Base-by-base conservation (phyloP, 2,797 vertebrate species). In the Synanceia verrucosa region DNA sequence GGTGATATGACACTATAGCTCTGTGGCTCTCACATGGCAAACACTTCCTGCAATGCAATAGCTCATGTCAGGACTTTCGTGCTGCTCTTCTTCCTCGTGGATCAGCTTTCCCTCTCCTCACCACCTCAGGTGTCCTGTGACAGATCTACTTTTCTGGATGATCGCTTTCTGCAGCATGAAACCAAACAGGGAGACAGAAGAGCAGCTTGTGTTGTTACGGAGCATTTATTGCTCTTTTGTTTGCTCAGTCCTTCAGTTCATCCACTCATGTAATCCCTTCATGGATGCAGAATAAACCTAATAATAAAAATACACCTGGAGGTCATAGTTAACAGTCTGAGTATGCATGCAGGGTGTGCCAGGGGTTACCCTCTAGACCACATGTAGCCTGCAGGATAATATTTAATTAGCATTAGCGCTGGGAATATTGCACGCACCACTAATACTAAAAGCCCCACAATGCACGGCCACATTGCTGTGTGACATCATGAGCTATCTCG, bases 91-190 rank as follows among this genome's bases (percentile, higher is more conserved):
- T 71, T 53, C 41, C 36, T 37, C 0, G 2, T n/a, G n/a, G 61
- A 59, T 79, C 74, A 19, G 31, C 47, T 68, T 41, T n/a, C 72
- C 75, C 26, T 13, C 64, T 48, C 33, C 55, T 43, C 68, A 2
- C 39, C 69, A 60, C 71, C 55, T 80, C 78, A 73, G 83, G 78
- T 83, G 81, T 79, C 56, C 58, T 48, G 56, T 81, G 79, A 72
- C 83, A 59, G 37, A 72, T 82, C 59, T 61, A 34, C 63, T 79
- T 78, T 84, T 83, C 70, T 48, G 64, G 71, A 47, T 62, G 69
- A 61, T 34, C 43, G 51, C 29, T 24, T 76, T 61, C 63, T 34
- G 24, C 29, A 2, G 60, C 53, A 11, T 51, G 62, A 63, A 50
- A 21, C 55, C 53, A 55, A 70, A 65, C 39, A 26, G 21, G 10